phyloP scores from a whole-genome alignment of 2,797 vertebrate species.

The Dicrostonyx torquatus region DNA sequence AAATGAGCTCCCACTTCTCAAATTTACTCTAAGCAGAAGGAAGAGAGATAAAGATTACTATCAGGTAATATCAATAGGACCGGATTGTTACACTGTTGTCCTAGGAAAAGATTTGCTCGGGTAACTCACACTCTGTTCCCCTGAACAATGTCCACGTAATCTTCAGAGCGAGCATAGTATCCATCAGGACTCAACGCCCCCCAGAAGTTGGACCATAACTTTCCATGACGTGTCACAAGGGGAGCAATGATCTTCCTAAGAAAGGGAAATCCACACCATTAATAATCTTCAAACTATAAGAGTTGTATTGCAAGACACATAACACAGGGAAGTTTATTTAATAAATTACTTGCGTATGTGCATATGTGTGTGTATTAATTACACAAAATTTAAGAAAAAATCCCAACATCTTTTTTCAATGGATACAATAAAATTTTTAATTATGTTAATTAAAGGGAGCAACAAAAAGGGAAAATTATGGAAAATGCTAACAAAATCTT shows the following conservation, averaged over 20 bases:
- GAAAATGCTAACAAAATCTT: constrained; percentile 22
- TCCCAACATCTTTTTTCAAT: background rate
- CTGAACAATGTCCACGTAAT: constrained; percentile 98
- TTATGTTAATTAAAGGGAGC: background rate
- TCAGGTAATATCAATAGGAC: background rate
- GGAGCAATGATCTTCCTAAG: constrained; percentile 96
- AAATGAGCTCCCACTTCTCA: background rate
- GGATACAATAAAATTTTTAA: background rate
- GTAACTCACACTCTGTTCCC: constrained; percentile 95
- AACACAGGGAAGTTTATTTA: constrained; percentile 23
- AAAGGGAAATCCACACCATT: constrained; percentile 20
- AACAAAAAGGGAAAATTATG: background rate
- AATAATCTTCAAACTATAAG: background rate
- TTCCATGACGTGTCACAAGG: constrained; percentile 95
- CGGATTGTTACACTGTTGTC: background rate
- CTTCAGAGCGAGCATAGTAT: constrained; percentile 98
- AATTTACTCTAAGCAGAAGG: constrained; percentile 24
- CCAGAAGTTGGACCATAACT: constrained; percentile 99
- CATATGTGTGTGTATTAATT: background rate
- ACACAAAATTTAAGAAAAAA: background rate
- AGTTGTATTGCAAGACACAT: background rate
- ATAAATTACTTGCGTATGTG: background rate
- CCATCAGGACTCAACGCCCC: constrained; percentile 96
- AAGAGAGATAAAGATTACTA: background rate
- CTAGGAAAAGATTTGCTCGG: background rate